A percentile compares a stretch with the other conserved stretches of the same genome.
These are phyloP conservation scores for Chamaetylas fuelleborni DNA, from an alignment of 2,113 vertebrate species.

Conservation along the genomic window DNA sequence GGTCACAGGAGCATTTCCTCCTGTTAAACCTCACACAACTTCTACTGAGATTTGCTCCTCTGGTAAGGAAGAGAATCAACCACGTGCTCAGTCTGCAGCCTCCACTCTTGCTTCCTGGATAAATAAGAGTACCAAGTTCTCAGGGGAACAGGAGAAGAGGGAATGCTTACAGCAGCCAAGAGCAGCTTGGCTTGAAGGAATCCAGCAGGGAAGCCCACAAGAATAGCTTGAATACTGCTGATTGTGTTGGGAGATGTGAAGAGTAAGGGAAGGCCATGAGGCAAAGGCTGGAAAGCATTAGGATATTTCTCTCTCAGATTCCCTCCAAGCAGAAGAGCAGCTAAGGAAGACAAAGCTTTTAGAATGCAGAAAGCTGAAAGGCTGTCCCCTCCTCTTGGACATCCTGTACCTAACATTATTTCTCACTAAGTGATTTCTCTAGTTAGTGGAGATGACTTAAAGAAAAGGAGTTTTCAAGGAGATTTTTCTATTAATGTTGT, in stretches of 20 bases:
- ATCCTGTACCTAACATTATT: neutral
- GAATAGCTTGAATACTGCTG: neutral
- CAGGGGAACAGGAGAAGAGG: neutral
- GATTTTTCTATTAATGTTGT: neutral
- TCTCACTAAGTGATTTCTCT: neutral
- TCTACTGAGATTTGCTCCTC: neutral
- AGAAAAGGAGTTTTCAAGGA: neutral
- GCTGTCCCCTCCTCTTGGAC: neutral
- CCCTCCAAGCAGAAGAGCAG: neutral
- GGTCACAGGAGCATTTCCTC: neutral
- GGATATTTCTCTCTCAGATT: neutral
- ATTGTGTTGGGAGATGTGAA: neutral
- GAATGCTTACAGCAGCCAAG: neutral
- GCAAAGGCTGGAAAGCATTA: neutral
- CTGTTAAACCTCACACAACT: neutral
- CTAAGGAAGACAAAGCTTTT: slow-evolving; percentile 12
- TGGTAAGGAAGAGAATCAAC: neutral
- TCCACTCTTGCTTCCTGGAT: neutral
- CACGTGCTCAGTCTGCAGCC: neutral
- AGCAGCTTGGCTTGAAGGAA: neutral
- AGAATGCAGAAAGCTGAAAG: neutral
- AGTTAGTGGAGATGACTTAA: neutral
- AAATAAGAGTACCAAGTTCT: neutral
- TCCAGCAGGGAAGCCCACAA: neutral
- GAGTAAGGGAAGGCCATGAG: neutral